A percentile compares a stretch with the other conserved stretches of the same genome.
These are phyloP conservation scores for Gallinago media DNA, from an alignment of 2,113 vertebrate species.

Conservation along the genomic window DNA sequence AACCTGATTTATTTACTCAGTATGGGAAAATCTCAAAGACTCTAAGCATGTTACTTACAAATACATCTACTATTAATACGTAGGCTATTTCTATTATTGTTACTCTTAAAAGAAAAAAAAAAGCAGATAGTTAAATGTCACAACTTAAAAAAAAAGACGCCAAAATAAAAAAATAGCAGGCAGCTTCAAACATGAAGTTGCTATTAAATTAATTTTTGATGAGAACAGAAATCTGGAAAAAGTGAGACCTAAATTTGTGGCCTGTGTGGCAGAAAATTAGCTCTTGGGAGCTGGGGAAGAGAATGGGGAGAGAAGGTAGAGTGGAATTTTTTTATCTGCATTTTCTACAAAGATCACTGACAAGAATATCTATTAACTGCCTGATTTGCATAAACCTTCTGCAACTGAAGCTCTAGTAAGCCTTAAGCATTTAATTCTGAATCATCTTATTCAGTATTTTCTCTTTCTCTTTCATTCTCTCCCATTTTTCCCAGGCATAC, in stretches of 20 bases:
- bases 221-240: neutral
- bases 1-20: neutral
- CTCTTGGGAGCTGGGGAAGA: neutral
- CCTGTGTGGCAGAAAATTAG: slow-evolving; percentile 9
- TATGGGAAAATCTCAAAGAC: neutral
- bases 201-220: slow-evolving; percentile 1
- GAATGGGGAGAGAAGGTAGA: neutral
- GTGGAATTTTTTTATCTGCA: neutral
- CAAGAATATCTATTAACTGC: slow-evolving; percentile 46
- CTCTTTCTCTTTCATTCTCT: neutral
- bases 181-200: neutral
- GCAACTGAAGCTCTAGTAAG: slow-evolving; percentile 1
- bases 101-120: neutral
- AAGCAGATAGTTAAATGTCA: neutral
- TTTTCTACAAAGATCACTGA: slow-evolving; percentile 11
- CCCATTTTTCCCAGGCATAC: slow-evolving; percentile 39
- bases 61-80: neutral
- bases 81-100: neutral
- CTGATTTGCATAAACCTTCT: slow-evolving; percentile 30
- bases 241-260: neutral
- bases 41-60: neutral
- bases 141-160: neutral
- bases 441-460: slow-evolving; percentile 35
- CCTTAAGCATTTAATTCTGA: slow-evolving; percentile 38
- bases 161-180: neutral